These are phyloP conservation scores for Stramonita haemastoma DNA, from an alignment of 2,888 invertebrate genomes.

Conservation along the genomic window DNA sequence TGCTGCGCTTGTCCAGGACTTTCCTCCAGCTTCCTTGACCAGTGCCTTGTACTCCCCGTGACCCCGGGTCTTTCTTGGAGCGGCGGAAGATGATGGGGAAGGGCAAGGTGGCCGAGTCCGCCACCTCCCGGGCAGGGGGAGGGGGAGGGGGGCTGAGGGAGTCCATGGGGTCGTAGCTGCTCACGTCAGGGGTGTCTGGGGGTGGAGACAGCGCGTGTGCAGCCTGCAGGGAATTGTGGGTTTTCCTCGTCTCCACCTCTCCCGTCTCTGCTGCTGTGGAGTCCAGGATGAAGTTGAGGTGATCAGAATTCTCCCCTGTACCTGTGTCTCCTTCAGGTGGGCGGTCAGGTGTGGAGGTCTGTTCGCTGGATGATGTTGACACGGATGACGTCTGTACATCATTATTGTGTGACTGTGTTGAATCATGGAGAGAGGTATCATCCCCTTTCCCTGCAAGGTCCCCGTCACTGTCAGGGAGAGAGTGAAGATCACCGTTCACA, in stretches of 20 bases:
- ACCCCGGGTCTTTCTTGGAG: slow-evolving; percentile 67
- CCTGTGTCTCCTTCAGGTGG: background rate
- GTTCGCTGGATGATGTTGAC: background rate
- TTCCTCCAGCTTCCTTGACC: slow-evolving; percentile 62
- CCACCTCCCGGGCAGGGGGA: background rate
- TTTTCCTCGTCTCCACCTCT: background rate
- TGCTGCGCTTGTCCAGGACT: slow-evolving; percentile 58
- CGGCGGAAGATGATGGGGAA: slow-evolving; percentile 67
- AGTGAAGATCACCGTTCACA: background rate
- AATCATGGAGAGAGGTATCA: too few species aligned
- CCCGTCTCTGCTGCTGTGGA: slow-evolving; percentile 4
- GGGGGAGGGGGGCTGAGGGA: background rate
- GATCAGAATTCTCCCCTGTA: background rate
- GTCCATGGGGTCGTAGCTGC: background rate
- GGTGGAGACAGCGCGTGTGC: background rate
- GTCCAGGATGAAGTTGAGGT: too few species aligned
- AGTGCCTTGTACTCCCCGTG: slow-evolving; percentile 65
- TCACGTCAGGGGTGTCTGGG: too few species aligned
- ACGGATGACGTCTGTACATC: background rate
- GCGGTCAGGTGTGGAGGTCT: background rate
- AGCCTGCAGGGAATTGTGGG: background rate
- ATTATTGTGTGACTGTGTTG: too few species aligned
- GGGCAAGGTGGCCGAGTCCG: slow-evolving; percentile 45
- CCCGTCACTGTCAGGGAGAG: background rate
- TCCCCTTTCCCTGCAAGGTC: background rate